phyloP scores from a whole-genome alignment of 2,113 vertebrate genomes.

The Syngnathoides biaculeatus region DNA sequence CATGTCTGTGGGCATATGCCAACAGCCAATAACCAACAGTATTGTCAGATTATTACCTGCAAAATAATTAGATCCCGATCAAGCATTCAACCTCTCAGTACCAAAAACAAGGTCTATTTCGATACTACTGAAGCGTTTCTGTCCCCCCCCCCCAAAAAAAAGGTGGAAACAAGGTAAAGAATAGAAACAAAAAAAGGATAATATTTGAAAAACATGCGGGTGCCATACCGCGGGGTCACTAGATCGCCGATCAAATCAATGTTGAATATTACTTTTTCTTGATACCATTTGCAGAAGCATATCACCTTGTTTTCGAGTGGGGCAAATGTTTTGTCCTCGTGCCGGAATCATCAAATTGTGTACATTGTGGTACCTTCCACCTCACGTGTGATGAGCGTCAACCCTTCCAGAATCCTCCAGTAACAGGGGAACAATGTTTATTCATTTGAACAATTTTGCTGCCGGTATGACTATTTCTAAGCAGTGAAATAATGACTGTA shows the following conservation, averaged over 20 bases:
- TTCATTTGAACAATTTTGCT: conserved; percentile 1
- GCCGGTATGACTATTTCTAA: conserved; percentile 12
- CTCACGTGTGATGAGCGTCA: conserved; percentile 5
- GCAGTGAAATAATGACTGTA: not conserved
- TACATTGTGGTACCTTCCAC: not conserved
- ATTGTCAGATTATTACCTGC: too few relatives aligned
- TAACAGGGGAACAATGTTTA: not conserved
- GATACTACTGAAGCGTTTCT: too few relatives aligned
- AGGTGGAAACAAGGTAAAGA: too few relatives aligned
- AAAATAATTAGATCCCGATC: too few relatives aligned
- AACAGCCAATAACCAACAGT: too few relatives aligned
- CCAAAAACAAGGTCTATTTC: too few relatives aligned
- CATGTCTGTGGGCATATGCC: too few relatives aligned
- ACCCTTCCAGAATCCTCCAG: conserved; percentile 2
- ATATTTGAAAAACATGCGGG: too few relatives aligned
- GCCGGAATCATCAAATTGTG: conserved; percentile 27
- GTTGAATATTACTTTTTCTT: conserved; percentile 28
- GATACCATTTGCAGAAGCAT: conserved; percentile 42
- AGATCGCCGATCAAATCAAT: conserved; percentile 49
- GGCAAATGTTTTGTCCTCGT: conserved; percentile 33
- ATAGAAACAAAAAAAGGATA: too few relatives aligned
- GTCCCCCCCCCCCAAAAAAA: too few relatives aligned
- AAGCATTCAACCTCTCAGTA: too few relatives aligned
- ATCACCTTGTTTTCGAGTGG: conserved; percentile 14
- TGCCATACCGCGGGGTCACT: too few relatives aligned